phyloP scores from a whole-genome alignment of 2,888 invertebrate genomes.

The Trichopoda pennipes region DNA sequence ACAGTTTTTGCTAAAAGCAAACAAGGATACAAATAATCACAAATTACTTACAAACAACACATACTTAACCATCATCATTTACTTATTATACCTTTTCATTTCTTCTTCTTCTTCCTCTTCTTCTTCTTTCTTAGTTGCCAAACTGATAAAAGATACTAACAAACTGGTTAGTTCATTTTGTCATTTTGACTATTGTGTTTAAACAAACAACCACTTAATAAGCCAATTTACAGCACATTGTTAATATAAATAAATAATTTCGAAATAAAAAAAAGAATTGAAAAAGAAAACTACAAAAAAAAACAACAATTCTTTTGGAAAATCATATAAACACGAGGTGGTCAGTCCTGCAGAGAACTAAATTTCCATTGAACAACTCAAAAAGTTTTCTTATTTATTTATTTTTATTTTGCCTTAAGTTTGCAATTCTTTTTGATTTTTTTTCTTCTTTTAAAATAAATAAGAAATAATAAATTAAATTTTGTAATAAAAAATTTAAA shows the following conservation, averaged over 20 bases:
- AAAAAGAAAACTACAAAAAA: conserved; percentile 4
- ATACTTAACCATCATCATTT: conserved; percentile 19
- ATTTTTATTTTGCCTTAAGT: neutral
- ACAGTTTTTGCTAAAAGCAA: neutral
- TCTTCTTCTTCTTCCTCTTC: neutral
- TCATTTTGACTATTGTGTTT: conserved; percentile 52
- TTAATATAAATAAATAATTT: conserved; percentile 38
- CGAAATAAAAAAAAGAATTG: neutral
- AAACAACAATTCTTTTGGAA: too few relatives aligned
- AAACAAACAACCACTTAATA: conserved; percentile 57
- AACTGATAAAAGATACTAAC: conserved; percentile 21
- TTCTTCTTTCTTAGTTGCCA: neutral
- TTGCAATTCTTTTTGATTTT: neutral
- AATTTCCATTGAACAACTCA: neutral
- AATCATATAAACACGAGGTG: conserved; percentile 9
- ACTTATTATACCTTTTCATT: neutral
- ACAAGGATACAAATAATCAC: conserved; percentile 7
- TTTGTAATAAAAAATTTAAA: neutral
- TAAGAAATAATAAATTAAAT: neutral
- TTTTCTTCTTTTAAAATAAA: neutral
- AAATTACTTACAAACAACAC: conserved; percentile 21
- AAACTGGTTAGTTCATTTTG: conserved; percentile 57
- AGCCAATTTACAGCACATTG: conserved; percentile 55
- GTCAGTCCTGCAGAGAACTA: conserved; percentile 18
- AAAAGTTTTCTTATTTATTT: neutral